Conservation (phyloP, 2,797 vertebrate species). For the Pseudochirops cupreus region DNA sequence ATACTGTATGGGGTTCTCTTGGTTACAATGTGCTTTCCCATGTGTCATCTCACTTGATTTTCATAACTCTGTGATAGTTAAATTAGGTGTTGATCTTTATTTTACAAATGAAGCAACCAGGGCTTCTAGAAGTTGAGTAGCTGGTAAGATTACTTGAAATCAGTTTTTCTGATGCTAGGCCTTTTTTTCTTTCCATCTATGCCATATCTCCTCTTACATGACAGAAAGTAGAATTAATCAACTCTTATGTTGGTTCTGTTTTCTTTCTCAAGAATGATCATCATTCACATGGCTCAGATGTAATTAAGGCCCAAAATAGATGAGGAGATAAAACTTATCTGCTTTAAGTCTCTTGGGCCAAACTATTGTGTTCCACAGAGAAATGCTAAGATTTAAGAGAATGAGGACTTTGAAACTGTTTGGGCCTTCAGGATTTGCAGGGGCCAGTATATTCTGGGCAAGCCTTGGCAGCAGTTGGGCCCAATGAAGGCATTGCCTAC, state of each 20-base stretch:
- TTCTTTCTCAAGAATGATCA: background rate
- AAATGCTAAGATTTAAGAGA: background rate
- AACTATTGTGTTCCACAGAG: background rate
- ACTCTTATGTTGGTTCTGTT: background rate
- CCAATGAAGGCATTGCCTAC: background rate
- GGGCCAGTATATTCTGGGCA: background rate
- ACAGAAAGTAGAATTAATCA: background rate
- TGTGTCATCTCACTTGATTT: background rate
- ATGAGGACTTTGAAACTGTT: background rate
- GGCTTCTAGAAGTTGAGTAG: background rate
- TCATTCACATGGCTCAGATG: background rate
- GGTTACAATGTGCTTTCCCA: background rate
- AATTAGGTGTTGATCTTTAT: background rate
- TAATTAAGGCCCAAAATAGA: background rate
- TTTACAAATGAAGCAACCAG: background rate
- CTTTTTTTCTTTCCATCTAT: background rate
- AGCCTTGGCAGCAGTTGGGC: background rate
- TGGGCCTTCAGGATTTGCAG: background rate
- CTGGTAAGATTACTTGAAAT: background rate
- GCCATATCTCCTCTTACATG: background rate
- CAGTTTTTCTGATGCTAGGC: background rate
- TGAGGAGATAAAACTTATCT: background rate
- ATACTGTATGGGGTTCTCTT: background rate
- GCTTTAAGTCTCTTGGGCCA: background rate
- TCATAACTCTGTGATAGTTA: background rate